phyloP scores from a whole-genome alignment of 2,888 invertebrate species.

The Heteromyza rotundicornis region DNA sequence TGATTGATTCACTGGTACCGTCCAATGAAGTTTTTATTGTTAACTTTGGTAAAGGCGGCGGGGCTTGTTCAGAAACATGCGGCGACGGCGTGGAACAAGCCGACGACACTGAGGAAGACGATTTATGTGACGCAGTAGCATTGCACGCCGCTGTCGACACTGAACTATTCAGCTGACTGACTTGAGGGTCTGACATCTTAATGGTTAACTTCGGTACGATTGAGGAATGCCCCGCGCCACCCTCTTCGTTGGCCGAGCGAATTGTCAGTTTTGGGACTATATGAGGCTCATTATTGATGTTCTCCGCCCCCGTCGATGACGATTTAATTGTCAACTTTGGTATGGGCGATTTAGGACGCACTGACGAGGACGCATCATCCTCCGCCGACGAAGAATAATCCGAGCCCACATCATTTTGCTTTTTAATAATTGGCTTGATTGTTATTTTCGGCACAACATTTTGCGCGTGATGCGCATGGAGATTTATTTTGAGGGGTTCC shows the following conservation, averaged over 20 bases:
- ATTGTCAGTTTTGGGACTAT: constrained; percentile 62
- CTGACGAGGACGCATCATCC: constrained; percentile 32
- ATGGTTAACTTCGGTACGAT: constrained; percentile 61
- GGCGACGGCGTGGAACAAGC: constrained; percentile 33
- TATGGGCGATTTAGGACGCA: neutral
- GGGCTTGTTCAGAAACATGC: constrained; percentile 26
- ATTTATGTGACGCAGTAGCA: constrained; percentile 21
- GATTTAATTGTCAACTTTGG: constrained; percentile 16
- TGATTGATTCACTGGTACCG: constrained; percentile 53
- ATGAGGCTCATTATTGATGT: constrained; percentile 45
- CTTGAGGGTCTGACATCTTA: constrained; percentile 51
- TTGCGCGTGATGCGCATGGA: constrained; percentile 36
- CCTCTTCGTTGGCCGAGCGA: constrained; percentile 53
- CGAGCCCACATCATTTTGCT: constrained; percentile 37
- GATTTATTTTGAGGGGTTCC: constrained; percentile 62
- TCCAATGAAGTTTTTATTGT: constrained; percentile 66
- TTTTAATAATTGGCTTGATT: constrained; percentile 52
- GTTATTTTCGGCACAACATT: constrained; percentile 51
- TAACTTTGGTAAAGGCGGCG: constrained; percentile 66
- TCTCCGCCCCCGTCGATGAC: constrained; percentile 5
- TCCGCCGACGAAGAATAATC: constrained; percentile 49
- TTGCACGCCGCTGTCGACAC: constrained; percentile 13
- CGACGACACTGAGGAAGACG: constrained; percentile 32
- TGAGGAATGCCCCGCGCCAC: constrained; percentile 44
- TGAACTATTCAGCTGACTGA: constrained; percentile 25